phyloP scores from a whole-genome alignment of 2,113 vertebrate genomes.

The Argyrosomus japonicus region DNA sequence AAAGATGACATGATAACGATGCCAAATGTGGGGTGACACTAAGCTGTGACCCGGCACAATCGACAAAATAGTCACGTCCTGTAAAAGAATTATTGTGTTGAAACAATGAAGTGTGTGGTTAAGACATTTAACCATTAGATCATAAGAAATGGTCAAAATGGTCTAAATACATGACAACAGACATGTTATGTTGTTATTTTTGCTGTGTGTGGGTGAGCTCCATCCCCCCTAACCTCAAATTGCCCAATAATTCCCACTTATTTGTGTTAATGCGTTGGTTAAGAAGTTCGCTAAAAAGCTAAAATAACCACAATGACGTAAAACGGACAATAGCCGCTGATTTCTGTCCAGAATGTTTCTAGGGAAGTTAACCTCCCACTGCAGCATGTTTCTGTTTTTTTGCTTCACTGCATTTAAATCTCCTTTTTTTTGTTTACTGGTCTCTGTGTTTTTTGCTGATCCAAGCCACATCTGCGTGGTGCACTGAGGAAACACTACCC shows the following conservation, averaged over 20 bases:
- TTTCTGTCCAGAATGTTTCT: background rate
- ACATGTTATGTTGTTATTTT: background rate
- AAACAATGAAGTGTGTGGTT: conserved; percentile 16
- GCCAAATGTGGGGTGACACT: background rate
- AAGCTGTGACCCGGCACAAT: background rate
- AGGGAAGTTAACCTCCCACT: background rate
- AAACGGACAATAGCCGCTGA: background rate
- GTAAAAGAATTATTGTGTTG: background rate
- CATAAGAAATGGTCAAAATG: conserved; percentile 16
- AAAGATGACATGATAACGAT: too few species aligned
- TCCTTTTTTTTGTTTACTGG: conserved; percentile 17
- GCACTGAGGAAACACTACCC: conserved; percentile 19
- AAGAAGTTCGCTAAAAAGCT: background rate
- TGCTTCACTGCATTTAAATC: background rate
- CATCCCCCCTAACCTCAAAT: background rate
- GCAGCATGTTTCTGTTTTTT: conserved; percentile 15
- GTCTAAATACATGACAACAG: rapidly evolving
- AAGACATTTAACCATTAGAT: background rate
- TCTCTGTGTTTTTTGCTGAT: conserved; percentile 40
- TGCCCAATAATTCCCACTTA: background rate
- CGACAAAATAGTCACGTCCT: background rate
- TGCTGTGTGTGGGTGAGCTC: background rate
- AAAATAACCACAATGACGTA: too few species aligned
- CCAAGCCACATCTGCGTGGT: conserved; percentile 15
- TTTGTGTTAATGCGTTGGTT: background rate